These are phyloP conservation scores for Lagria hirta DNA, from an alignment of 2,888 invertebrate species.

Conservation along the genomic window DNA sequence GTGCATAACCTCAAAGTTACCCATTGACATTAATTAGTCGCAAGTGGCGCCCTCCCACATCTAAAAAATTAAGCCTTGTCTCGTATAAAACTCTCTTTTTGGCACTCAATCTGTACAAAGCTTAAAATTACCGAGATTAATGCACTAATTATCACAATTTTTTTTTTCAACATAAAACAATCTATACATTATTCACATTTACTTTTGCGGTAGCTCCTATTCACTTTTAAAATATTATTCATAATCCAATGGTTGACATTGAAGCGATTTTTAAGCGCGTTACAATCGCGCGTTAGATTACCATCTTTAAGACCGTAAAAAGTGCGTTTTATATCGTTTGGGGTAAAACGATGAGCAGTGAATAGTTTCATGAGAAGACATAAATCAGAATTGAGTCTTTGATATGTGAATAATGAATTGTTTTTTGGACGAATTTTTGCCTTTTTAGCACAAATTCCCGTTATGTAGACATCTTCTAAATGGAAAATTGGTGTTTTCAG, in stretches of 20 bases:
- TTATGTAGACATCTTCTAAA: conserved; percentile 77
- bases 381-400: conserved; percentile 14
- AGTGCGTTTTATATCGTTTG: conserved; percentile 15
- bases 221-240: conserved; percentile 18
- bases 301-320: conserved; percentile 11
- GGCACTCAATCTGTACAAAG: conserved; percentile 29
- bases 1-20: too few relatives aligned
- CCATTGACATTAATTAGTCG: too few relatives aligned
- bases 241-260: conserved; percentile 22
- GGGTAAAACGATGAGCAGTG: conserved; percentile 21
- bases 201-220: conserved; percentile 19
- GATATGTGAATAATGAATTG: conserved; percentile 23
- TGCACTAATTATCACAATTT: conserved; percentile 30
- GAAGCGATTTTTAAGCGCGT: conserved; percentile 12
- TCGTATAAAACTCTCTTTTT: too few relatives aligned
- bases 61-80: too few relatives aligned
- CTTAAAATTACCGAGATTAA: conserved; percentile 30
- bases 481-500: conserved; percentile 71
- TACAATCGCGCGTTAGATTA: conserved; percentile 13
- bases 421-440: conserved; percentile 58
- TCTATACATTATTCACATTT: conserved; percentile 24
- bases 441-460: conserved; percentile 69
- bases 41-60: too few relatives aligned
- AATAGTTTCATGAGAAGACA: conserved; percentile 16
- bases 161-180: conserved; percentile 10